phyloP scores from a whole-genome alignment of 2,888 invertebrate genomes.

The Microplitis manilae region DNA sequence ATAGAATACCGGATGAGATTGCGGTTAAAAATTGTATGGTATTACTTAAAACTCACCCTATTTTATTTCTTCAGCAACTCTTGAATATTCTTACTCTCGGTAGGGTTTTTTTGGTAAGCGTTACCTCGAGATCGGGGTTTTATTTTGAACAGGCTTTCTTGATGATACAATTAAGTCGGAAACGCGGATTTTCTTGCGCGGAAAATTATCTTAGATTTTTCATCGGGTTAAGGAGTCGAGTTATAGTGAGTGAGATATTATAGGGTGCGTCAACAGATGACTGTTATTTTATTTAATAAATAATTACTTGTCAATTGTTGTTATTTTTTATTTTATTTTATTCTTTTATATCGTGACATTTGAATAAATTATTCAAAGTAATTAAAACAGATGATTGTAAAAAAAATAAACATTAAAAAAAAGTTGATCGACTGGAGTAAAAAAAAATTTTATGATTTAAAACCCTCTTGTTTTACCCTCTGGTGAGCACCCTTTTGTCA shows the following conservation, averaged over 20 bases:
- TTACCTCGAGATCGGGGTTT: conserved; percentile 47
- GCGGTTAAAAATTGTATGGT: conserved; percentile 70
- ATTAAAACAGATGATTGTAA: conserved; percentile 3
- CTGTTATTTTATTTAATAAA: too few relatives aligned
- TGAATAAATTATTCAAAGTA: background rate
- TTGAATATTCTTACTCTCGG: background rate
- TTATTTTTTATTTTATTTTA: background rate
- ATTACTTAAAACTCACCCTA: conserved; percentile 65
- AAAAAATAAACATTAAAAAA: conserved; percentile 38
- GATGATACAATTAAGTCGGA: conserved; percentile 71
- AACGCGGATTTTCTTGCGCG: conserved; percentile 64
- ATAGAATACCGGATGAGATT: conserved; percentile 63
- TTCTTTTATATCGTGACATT: background rate
- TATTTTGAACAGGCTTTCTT: conserved; percentile 48
- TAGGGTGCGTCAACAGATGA: conserved; percentile 1
- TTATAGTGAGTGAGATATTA: background rate
- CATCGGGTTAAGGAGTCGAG: conserved; percentile 50
- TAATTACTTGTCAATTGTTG: too few relatives aligned
- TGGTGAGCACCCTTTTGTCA: conserved; percentile 49
- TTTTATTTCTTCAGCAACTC: conserved; percentile 10
- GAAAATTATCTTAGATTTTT: conserved; percentile 71
- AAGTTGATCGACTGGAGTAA: conserved; percentile 47
- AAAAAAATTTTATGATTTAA: conserved; percentile 50
- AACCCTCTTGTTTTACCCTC: conserved; percentile 52
- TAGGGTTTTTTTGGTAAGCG: conserved; percentile 43